Conservation (phyloP, 2,113 vertebrate species). For the Procapra przewalskii region DNA sequence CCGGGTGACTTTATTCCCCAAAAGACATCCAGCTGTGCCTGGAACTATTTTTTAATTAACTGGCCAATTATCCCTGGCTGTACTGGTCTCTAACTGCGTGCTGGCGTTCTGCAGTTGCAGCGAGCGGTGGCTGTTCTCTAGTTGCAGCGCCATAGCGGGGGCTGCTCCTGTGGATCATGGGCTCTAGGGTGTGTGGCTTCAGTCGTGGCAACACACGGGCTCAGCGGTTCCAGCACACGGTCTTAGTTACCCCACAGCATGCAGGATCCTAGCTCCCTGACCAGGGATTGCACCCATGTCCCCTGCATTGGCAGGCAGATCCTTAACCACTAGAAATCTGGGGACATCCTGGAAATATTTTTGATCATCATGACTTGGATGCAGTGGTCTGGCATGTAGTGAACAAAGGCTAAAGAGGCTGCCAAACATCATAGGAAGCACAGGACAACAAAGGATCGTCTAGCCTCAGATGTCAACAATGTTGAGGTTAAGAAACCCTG, state of each 20-base stretch:
- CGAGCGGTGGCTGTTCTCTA: no score
- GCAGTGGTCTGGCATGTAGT: not conserved
- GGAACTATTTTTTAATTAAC: not conserved
- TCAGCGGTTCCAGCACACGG: fast-evolving
- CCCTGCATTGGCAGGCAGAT: not conserved
- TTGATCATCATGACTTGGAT: not conserved
- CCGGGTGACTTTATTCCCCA: not conserved
- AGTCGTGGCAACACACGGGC: not conserved
- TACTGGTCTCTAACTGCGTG: not conserved
- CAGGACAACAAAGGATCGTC: not conserved
- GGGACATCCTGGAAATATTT: not conserved
- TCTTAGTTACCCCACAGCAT: not conserved
- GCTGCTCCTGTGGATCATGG: not conserved
- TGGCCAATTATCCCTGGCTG: not conserved
- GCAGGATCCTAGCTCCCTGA: not conserved
- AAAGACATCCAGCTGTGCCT: not conserved
- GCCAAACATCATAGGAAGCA: not conserved
- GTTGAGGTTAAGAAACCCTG: not conserved
- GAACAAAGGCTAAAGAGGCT: not conserved
- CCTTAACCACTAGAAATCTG: not conserved
- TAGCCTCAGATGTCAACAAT: not conserved
- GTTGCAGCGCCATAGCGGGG: fast-evolving
- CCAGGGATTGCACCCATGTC: not conserved
- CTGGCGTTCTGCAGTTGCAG: fast-evolving
- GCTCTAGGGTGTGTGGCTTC: not conserved